These are phyloP conservation scores for Cheilosia grossa DNA, from an alignment of 2,888 invertebrate genomes.

Conservation along the genomic window DNA sequence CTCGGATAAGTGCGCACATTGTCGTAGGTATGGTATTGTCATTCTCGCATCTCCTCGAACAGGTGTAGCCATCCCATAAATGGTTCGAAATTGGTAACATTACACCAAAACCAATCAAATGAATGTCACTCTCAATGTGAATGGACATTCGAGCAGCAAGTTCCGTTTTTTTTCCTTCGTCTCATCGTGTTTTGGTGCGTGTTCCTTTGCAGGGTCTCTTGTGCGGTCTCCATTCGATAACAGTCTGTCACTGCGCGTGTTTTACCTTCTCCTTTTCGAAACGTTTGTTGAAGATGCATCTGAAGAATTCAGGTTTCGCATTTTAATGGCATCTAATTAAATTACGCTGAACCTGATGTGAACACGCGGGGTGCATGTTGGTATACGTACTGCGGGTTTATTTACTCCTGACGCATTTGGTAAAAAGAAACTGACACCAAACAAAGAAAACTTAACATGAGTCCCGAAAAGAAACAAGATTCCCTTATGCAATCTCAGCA, in stretches of 20 bases:
- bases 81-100: constrained; percentile 70
- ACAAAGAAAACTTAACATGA: constrained; percentile 59
- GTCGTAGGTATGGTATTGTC: too few relatives aligned
- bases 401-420: constrained; percentile 12
- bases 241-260: constrained; percentile 57
- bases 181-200: background rate
- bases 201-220: constrained; percentile 11
- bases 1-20: constrained; percentile 45
- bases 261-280: constrained; percentile 26
- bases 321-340: constrained; percentile 75
- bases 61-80: constrained; percentile 72
- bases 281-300: constrained; percentile 22
- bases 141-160: constrained; percentile 31
- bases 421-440: constrained; percentile 60
- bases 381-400: background rate
- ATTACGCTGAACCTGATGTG: constrained; percentile 64
- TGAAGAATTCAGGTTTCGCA: constrained; percentile 72
- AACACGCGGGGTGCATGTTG: constrained; percentile 24
- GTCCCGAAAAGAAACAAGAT: constrained; percentile 18
- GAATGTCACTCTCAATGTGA: constrained; percentile 62
- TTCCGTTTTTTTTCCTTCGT: constrained; percentile 25
- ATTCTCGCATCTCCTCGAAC: constrained; percentile 26
- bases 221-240: constrained; percentile 32
- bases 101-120: constrained; percentile 75
- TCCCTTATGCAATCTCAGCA: constrained; percentile 36